Conservation (phyloP, 2,113 vertebrate species). For the Motacilla tschutschensis region DNA sequence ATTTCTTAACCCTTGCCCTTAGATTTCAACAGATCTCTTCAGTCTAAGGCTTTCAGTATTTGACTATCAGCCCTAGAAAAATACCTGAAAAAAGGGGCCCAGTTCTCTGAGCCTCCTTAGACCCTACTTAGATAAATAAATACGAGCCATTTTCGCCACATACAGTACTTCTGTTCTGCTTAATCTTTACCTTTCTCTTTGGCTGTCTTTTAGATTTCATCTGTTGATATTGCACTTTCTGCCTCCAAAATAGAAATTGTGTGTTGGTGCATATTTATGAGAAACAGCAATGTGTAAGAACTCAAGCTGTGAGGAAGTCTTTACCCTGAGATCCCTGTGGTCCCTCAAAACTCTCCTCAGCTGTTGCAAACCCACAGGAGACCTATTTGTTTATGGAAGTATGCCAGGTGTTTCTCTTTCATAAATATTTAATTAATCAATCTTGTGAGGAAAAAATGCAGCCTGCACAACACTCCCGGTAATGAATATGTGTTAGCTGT, state of each 20-base stretch:
- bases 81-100: background rate
- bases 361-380: conserved; percentile 66
- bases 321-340: conserved; percentile 40
- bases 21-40: conserved; percentile 43
- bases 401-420: conserved; percentile 83
- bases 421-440: conserved; percentile 85
- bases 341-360: conserved; percentile 66
- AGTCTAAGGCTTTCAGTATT: background rate
- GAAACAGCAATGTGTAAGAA: conserved; percentile 31
- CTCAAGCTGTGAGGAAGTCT: conserved; percentile 66
- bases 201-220: conserved; percentile 46
- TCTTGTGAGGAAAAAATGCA: conserved; percentile 62
- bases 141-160: background rate
- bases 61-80: background rate
- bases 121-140: background rate
- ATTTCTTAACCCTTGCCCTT: conserved; percentile 55
- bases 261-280: conserved; percentile 67
- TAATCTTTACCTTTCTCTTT: conserved; percentile 28
- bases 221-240: conserved; percentile 42
- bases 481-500: conserved; percentile 48
- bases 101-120: background rate
- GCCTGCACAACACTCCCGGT: conserved; percentile 18
- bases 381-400: conserved; percentile 71
- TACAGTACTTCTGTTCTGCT: background rate
- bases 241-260: conserved; percentile 41